Conservation (phyloP, 1,140 invertebrate species). For the Lordiphosa stackelbergi region DNA sequence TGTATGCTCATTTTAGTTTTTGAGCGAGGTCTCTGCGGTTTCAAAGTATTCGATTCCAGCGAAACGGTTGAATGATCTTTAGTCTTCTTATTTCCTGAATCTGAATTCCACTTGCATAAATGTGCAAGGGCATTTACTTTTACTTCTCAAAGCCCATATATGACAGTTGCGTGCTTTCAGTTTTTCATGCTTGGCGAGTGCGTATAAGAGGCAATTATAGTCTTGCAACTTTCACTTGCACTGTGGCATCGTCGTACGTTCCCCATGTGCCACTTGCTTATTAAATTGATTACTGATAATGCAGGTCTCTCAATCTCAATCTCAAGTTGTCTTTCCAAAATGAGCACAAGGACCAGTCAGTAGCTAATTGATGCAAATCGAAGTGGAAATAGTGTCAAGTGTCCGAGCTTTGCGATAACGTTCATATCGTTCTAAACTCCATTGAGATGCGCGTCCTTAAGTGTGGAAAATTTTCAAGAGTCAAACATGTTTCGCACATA, state of each 20-base stretch:
- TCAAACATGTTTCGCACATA: constrained; percentile 42
- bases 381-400: constrained; percentile 52
- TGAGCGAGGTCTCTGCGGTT: too few relatives aligned
- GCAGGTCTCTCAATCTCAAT: constrained; percentile 1
- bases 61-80: too few relatives aligned
- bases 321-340: constrained; percentile 27
- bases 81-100: constrained; percentile 14
- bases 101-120: neutral
- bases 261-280: too few relatives aligned
- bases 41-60: too few relatives aligned
- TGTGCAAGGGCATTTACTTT: constrained; percentile 5
- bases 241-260: too few relatives aligned
- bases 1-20: too few relatives aligned
- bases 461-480: constrained; percentile 55
- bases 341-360: constrained; percentile 41
- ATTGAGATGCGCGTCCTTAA: constrained; percentile 31
- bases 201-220: neutral
- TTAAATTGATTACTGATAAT: constrained; percentile 25
- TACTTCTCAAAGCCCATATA: neutral
- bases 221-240: constrained; percentile 16
- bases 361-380: constrained; percentile 40
- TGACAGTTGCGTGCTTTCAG: constrained; percentile 7
- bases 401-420: constrained; percentile 48
- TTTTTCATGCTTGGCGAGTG: constrained; percentile 1
- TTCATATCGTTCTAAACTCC: constrained; percentile 17